A percentile compares a stretch with the other conserved stretches of the same genome.
phyloP scores from a whole-genome alignment of 2,888 invertebrate genomes.

The Baronia brevicornis region DNA sequence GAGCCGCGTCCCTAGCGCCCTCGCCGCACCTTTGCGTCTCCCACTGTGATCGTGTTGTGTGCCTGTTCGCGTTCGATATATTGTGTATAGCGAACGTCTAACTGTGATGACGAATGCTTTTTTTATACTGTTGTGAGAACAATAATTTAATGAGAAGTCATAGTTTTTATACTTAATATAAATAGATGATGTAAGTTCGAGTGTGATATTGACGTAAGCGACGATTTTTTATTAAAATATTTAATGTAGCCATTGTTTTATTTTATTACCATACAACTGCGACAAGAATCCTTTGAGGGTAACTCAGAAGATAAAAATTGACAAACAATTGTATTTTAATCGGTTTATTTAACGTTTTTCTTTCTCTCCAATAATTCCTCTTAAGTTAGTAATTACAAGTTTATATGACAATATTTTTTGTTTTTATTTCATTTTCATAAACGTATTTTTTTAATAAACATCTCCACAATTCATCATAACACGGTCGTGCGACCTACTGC shows the following conservation, averaged over 20 bases:
- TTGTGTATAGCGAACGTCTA: conserved; percentile 62
- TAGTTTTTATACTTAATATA: conserved; percentile 75
- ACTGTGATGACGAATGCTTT: conserved; percentile 61
- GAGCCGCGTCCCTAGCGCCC: conserved; percentile 25
- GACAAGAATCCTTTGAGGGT: too few species aligned
- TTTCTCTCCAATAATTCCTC: conserved; percentile 73
- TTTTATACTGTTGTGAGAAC: conserved; percentile 65
- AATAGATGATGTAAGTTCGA: conserved; percentile 75
- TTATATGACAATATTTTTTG: conserved; percentile 74
- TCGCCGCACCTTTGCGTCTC: conserved; percentile 45
- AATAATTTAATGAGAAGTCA: conserved; percentile 73
- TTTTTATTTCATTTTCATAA: conserved; percentile 74
- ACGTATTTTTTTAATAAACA: conserved; percentile 74
- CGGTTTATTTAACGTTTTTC: conserved; percentile 75
- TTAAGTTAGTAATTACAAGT: conserved; percentile 74
- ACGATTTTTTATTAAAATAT: conserved; percentile 69
- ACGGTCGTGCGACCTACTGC: conserved; percentile 73
- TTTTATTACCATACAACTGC: too few species aligned
- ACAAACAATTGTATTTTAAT: conserved; percentile 65
- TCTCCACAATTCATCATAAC: conserved; percentile 72
- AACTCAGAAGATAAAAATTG: conserved; percentile 35
- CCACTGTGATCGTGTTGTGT: conserved; percentile 62
- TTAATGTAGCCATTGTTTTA: conserved; percentile 36
- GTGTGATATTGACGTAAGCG: conserved; percentile 74
- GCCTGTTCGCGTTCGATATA: conserved; percentile 55